Conservation (phyloP, 2,113 vertebrate genomes). For the Tragelaphus buxtoni region DNA sequence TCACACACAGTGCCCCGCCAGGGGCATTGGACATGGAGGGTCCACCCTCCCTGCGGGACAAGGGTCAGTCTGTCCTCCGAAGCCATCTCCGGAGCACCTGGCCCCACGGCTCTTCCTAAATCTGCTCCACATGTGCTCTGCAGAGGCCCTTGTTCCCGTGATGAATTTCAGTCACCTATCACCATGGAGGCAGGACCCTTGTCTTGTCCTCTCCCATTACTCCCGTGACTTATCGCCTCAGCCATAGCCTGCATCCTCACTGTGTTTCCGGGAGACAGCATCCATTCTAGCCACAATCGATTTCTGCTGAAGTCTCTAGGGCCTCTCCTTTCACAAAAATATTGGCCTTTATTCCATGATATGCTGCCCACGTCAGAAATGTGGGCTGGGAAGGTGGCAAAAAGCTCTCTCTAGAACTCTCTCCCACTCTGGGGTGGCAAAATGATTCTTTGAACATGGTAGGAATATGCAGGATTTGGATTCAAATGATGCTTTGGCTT, state of each 20-base stretch:
- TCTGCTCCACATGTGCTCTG: neutral
- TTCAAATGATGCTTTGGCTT: neutral
- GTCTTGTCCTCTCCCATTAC: neutral
- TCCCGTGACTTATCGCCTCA: neutral
- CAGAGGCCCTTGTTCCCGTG: neutral
- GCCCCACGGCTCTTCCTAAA: neutral
- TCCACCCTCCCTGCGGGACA: neutral
- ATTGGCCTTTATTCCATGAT: neutral
- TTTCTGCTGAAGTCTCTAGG: neutral
- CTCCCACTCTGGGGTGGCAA: neutral
- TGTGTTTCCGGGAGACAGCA: neutral
- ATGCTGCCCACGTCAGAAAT: neutral
- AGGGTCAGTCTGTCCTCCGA: neutral
- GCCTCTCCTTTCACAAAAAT: neutral
- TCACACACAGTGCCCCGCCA: neutral
- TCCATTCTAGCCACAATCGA: rapidly evolving
- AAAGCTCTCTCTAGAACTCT: neutral
- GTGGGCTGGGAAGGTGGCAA: neutral
- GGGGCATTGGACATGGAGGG: neutral
- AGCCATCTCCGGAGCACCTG: neutral
- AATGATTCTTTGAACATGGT: neutral
- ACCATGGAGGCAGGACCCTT: neutral
- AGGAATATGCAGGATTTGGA: neutral
- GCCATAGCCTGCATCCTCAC: neutral
- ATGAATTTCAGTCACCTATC: neutral